A percentile compares a stretch with the other conserved stretches of the same genome.
These are phyloP conservation scores for Bos taurus DNA, from an alignment of 2,113 vertebrate genomes.

Conservation along the genomic window DNA sequence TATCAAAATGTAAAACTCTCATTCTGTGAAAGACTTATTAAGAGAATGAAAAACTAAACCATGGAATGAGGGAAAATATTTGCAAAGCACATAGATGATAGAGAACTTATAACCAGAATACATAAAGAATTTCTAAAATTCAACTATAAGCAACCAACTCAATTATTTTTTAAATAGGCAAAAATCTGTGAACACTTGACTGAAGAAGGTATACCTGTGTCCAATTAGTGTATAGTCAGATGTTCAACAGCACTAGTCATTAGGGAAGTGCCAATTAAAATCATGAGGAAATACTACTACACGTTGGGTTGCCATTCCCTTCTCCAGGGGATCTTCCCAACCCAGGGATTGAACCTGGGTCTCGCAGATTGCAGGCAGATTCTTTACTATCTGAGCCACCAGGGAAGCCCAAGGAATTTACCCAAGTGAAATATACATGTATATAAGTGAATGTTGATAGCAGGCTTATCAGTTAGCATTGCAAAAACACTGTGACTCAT, in stretches of 20 bases:
- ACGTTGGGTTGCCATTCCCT: not conserved
- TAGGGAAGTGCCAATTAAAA: not conserved
- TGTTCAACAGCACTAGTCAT: not conserved
- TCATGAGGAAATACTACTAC: not conserved
- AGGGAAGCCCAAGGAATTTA: not conserved
- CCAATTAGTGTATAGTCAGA: not conserved
- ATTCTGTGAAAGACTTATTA: not conserved
- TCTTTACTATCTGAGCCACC: not conserved
- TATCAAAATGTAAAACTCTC: not conserved
- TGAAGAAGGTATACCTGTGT: not conserved
- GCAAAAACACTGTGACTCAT: not conserved
- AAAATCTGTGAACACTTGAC: not conserved
- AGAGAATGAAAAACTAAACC: not conserved
- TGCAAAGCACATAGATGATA: not conserved
- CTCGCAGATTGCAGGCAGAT: not conserved
- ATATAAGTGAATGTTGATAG: not conserved
- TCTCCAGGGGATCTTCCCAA: not conserved
- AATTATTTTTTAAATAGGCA: not conserved
- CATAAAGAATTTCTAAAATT: not conserved
- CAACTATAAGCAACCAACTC: not conserved
- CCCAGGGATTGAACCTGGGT: not conserved
- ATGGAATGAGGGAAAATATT: not conserved
- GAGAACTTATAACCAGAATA: not conserved
- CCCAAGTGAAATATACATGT: not conserved
- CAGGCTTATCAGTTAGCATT: not conserved